These are phyloP conservation scores for Pelecanus crispus DNA, from an alignment of 2,113 vertebrate species.

Conservation along the genomic window DNA sequence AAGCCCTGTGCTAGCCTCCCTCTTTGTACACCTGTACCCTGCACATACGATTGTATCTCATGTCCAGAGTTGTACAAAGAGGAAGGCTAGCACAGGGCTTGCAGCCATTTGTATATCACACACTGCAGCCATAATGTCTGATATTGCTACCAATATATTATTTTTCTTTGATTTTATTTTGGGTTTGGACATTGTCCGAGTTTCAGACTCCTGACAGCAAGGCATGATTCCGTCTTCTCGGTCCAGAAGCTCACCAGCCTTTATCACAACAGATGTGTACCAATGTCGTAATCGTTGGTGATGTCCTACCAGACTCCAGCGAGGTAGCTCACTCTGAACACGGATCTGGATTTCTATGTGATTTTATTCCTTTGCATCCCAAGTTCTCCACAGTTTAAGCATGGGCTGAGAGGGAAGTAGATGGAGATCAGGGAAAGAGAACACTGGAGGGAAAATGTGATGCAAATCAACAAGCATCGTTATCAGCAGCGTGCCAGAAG, in stretches of 20 bases:
- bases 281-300: fast-evolving
- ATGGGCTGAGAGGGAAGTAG: not conserved
- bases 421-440: not conserved
- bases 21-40: not conserved
- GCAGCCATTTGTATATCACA: not conserved
- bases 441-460: not conserved
- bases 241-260: not conserved
- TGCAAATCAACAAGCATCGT: not conserved
- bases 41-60: not conserved
- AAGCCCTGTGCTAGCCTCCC: not conserved
- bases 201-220: not conserved
- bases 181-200: not conserved
- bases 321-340: not conserved
- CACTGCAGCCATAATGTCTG: not conserved
- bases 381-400: not conserved
- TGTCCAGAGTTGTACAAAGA: not conserved
- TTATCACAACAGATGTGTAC: not conserved
- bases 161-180: not conserved
- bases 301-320: not conserved
- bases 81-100: too few relatives aligned
- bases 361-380: not conserved
- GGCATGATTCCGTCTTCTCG: not conserved
- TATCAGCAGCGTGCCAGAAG: not conserved
- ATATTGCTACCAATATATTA: not conserved
- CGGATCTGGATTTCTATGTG: not conserved